Percentiles rank a stretch among this genome's conserved stretches.
Evolutionary conservation across 2,797 vertebrate species (phyloP).

Genomic region (Sphenopsis melanotis): DNA sequence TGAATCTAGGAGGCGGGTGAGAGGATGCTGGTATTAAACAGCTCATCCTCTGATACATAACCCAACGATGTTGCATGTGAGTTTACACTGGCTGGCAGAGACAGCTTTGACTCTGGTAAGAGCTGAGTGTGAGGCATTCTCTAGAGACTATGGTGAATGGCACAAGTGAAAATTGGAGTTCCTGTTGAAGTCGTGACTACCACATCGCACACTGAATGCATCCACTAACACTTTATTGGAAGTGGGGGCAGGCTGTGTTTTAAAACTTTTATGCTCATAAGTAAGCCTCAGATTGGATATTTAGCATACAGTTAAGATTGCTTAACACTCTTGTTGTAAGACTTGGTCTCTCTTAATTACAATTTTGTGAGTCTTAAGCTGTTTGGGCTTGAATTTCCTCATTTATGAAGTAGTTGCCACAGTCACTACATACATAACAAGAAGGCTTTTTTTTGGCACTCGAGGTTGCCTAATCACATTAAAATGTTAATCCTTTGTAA

Average conservation of each 20-base stretch:
- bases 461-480: accelerated
- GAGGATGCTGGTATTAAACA: neutral
- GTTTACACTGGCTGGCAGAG: neutral
- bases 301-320: neutral
- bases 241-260: neutral
- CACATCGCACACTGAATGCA: neutral
- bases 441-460: neutral
- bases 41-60: neutral
- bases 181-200: neutral
- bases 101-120: neutral
- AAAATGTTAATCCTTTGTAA: neutral
- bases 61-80: neutral
- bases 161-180: neutral
- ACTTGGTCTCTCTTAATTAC: neutral
- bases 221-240: neutral
- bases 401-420: neutral
- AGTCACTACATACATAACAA: neutral
- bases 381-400: neutral
- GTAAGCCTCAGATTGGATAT: neutral
- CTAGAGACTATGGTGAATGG: neutral
- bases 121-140: neutral
- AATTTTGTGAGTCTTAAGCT: neutral
- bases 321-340: neutral
- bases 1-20: neutral
- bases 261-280: neutral